Evolutionary conservation across 2,888 invertebrate genomes (phyloP).

Genomic region (Caenorhabditis panamensis): DNA sequence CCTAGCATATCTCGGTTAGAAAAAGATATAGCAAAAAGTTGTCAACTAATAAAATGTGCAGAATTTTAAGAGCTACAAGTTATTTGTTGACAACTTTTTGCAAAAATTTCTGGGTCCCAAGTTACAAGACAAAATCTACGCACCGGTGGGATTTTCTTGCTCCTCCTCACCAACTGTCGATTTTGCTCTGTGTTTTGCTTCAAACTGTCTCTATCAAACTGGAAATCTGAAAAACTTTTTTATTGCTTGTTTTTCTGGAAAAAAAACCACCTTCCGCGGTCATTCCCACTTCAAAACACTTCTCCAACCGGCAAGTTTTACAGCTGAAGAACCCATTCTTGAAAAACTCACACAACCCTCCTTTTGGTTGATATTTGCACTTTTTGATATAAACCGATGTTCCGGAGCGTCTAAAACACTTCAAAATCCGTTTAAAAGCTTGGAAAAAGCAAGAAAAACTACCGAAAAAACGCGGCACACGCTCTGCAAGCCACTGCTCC

Average conservation of each 20-base stretch:
- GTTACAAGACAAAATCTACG: neutral
- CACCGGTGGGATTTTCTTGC: constrained; percentile 14
- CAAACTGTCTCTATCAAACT: constrained; percentile 41
- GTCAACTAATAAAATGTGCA: neutral
- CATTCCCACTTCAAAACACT: constrained; percentile 34
- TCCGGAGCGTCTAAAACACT: constrained; percentile 23
- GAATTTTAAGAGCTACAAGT: neutral
- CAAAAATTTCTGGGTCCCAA: neutral
- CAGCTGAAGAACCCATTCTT: constrained; percentile 21
- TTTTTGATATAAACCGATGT: neutral
- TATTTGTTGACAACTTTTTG: neutral
- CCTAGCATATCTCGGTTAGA: too few relatives aligned
- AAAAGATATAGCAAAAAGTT: constrained; percentile 7
- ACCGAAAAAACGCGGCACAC: constrained; percentile 69
- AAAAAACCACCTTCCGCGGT: constrained; percentile 12
- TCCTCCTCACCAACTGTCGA: neutral
- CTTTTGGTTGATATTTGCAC: constrained; percentile 15
- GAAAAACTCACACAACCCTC: neutral
- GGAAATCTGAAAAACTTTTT: constrained; percentile 31
- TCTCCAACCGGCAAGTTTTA: constrained; percentile 30
- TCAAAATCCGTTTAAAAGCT: neutral
- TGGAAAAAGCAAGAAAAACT: too few relatives aligned
- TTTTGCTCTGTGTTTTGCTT: too few relatives aligned
- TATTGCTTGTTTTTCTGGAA: neutral
- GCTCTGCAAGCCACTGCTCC: constrained; percentile 67